These are phyloP conservation scores for Semicossyphus pulcher DNA, from an alignment of 2,113 vertebrate genomes.

Conservation along the genomic window DNA sequence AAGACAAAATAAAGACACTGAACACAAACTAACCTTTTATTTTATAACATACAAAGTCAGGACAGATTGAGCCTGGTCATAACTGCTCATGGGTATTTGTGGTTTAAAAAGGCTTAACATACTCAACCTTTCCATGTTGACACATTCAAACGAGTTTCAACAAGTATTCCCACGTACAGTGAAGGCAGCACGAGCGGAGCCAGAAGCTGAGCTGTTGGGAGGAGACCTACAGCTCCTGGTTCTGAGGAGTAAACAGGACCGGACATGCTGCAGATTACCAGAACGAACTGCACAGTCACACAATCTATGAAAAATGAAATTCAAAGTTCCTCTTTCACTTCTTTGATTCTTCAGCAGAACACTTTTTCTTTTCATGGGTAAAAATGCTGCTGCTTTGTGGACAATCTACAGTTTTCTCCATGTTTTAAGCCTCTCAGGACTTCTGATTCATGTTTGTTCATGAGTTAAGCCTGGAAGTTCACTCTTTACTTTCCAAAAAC, in stretches of 20 bases:
- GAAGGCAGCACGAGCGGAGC: slow-evolving; percentile 42
- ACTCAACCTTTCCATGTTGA: not conserved
- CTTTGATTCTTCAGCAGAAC: too few relatives aligned
- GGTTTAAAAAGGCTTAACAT: not conserved
- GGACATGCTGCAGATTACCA: slow-evolving; percentile 10
- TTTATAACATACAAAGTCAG: not conserved
- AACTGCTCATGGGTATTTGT: not conserved
- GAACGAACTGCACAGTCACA: not conserved
- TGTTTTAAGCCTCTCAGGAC: too few relatives aligned
- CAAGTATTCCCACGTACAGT: slow-evolving; percentile 11
- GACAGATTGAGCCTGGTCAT: not conserved
- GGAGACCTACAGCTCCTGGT: slow-evolving; percentile 6
- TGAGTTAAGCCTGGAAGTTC: too few relatives aligned
- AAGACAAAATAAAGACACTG: not conserved
- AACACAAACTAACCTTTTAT: too few relatives aligned
- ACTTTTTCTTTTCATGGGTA: too few relatives aligned
- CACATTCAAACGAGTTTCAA: not conserved
- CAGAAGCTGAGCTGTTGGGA: slow-evolving; percentile 16
- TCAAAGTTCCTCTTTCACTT: not conserved
- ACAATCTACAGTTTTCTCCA: too few relatives aligned
- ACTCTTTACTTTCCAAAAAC: too few relatives aligned
- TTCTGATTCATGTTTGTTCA: too few relatives aligned
- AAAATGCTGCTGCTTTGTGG: too few relatives aligned
- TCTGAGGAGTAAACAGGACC: slow-evolving; percentile 3
- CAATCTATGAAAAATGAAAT: not conserved